phyloP scores from a whole-genome alignment of 2,797 vertebrate species.

The Danio albolineatus region DNA sequence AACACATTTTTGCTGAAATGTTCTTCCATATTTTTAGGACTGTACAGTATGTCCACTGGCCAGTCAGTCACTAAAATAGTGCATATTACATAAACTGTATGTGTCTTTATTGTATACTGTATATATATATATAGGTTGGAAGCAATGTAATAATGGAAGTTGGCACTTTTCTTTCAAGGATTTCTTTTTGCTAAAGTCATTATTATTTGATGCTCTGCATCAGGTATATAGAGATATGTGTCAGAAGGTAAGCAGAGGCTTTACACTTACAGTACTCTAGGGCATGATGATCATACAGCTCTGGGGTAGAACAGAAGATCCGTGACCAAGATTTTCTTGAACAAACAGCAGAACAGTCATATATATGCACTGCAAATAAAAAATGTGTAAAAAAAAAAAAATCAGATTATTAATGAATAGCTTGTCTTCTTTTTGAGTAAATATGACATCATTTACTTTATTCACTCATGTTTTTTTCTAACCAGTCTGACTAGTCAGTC shows the following conservation, averaged over 20 bases:
- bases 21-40: no score
- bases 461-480: no score
- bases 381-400: no score
- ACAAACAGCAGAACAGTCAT: slow-evolving; percentile 14
- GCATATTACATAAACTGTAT: no score
- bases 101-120: no score
- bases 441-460: neutral
- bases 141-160: slow-evolving; percentile 25
- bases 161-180: slow-evolving; percentile 28
- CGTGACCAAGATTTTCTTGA: neutral
- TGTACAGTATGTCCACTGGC: no score
- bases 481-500: neutral
- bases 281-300: slow-evolving; percentile 11
- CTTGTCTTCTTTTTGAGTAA: neutral
- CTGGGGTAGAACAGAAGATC: neutral
- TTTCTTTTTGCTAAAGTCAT: slow-evolving; percentile 41
- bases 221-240: slow-evolving; percentile 34
- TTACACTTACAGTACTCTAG: slow-evolving; percentile 39
- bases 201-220: slow-evolving; percentile 44
- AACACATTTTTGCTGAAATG: no score
- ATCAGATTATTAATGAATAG: neutral
- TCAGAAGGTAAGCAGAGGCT: slow-evolving; percentile 41
- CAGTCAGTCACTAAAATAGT: slow-evolving; percentile 16
- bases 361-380: neutral
- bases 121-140: slow-evolving; percentile 12